Conservation (phyloP, 2,113 vertebrate genomes). For the Pogonocichla stellata region DNA sequence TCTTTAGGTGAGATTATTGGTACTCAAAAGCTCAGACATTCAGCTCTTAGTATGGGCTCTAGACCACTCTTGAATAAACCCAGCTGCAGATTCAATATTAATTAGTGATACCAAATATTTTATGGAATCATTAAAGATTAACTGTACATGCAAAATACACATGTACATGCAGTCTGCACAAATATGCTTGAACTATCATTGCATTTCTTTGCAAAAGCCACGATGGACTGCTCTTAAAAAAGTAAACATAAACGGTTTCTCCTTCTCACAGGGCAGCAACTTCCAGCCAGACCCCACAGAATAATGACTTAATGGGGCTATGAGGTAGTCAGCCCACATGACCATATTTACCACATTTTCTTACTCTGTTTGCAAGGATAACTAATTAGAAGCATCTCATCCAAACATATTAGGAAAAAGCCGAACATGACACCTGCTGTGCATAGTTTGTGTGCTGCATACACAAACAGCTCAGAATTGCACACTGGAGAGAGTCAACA, state of each 20-base stretch:
- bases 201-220: not conserved
- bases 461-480: not conserved
- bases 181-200: not conserved
- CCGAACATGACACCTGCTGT: not conserved
- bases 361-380: not conserved
- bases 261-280: not conserved
- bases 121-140: not conserved
- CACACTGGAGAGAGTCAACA: not conserved
- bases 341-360: not conserved
- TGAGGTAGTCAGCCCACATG: not conserved
- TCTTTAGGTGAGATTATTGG: not conserved
- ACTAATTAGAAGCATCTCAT: constrained; percentile 41
- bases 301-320: not conserved
- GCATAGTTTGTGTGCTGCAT: not conserved
- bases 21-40: not conserved
- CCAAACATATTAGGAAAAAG: not conserved
- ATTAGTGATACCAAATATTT: not conserved
- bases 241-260: not conserved
- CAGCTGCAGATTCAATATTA: not conserved
- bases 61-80: not conserved
- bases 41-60: not conserved
- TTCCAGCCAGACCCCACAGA: not conserved
- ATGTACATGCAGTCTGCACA: not conserved
- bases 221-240: not conserved
- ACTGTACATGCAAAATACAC: not conserved